phyloP scores from a whole-genome alignment of 2,797 vertebrate species.

The Melanotaenia maccullochi region DNA sequence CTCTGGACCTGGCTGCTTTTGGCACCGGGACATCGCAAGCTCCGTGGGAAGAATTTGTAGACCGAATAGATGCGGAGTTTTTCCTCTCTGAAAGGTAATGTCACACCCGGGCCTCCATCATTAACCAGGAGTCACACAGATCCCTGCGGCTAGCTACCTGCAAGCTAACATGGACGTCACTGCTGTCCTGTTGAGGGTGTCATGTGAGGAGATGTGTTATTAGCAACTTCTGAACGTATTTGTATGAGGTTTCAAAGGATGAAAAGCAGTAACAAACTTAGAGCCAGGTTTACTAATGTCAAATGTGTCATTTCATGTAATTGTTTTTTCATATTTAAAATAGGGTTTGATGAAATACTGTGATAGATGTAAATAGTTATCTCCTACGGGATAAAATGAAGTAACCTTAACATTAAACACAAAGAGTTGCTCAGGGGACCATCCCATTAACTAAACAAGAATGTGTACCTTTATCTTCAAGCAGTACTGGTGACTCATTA shows the following conservation, averaged over 20 bases:
- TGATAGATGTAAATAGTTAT: neutral
- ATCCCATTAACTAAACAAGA: neutral
- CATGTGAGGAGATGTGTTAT: neutral
- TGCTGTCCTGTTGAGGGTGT: neutral
- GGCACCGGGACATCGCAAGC: conserved; percentile 27
- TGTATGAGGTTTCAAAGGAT: neutral
- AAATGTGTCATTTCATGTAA: neutral
- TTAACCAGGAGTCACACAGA: neutral
- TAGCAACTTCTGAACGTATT: neutral
- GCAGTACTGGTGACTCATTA: neutral
- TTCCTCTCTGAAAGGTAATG: conserved; percentile 72
- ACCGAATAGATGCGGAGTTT: conserved; percentile 62
- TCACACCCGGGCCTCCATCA: conserved; percentile 9
- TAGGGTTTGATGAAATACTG: neutral
- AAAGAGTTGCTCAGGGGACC: neutral
- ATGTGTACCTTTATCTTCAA: neutral
- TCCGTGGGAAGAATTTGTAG: conserved; percentile 77
- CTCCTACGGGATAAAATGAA: neutral
- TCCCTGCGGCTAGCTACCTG: neutral
- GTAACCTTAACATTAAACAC: neutral
- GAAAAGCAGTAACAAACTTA: neutral
- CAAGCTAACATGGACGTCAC: neutral
- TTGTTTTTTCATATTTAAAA: no score
- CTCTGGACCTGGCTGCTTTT: conserved; percentile 68
- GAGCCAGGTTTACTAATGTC: neutral